Base-by-base conservation (phyloP, 92 coral and sea anemone species). In the Scolanthus callimorphus region DNA sequence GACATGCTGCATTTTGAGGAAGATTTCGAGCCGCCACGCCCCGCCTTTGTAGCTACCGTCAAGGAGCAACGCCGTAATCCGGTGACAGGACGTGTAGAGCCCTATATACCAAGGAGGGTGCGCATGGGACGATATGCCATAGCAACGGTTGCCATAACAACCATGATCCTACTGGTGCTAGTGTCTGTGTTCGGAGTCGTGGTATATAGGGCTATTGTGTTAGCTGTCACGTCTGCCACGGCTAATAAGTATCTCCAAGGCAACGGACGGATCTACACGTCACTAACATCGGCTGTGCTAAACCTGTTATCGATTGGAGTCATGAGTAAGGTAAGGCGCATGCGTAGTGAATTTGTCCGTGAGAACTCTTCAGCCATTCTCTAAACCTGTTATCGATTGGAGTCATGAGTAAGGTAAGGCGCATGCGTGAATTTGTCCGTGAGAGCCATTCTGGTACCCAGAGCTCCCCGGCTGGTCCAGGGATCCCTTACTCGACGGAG, bases 21-120 rank as follows among this genome's bases (percentile, higher is more conserved):
- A n/a, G 85, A 78, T 17, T 43, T 61, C 31, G 78, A 78, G 51
- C 78, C 85, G 2, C 78, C 78, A 19, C 43, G 85, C 31, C 85
- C 85, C 13, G 72, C 68, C n/a, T 78, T 78, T 29, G 17, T 78
- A 22, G 76, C 69, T 15, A 39, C 78, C 4, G 78, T 31, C 12
- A 49, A 50, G 28, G 13, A 63, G 21, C 51, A 25, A 27, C 78
- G 73, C 1, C 67, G 62, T 0, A 78, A 78, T 22, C 85, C 85
- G 15, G 68, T 78, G 15, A 78, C 85, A 27, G 74, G 69, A 26
- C 69, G 62, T 46, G 20, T 34, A 17, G 85, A 78, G 47, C 85
- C 78, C 13, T 62, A 78, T 44, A 49, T 78, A 13, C 78, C 85
- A 13, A 53, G 55, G 26, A 2, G 2, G 15, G 69, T 61, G 23